These are phyloP conservation scores for Python bivittatus DNA, from an alignment of 2,113 vertebrate genomes.

Conservation along the genomic window DNA sequence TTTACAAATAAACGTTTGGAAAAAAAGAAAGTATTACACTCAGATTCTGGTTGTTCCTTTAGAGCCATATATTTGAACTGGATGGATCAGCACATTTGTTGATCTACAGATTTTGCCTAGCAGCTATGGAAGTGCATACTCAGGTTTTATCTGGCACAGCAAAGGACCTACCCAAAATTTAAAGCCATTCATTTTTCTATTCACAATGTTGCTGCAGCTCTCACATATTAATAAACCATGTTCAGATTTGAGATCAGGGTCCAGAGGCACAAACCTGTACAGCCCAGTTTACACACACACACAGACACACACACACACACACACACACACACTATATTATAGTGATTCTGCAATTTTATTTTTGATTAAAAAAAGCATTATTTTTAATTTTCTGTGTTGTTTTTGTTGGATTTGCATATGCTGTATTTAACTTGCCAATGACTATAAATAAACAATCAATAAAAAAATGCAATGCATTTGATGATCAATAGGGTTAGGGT, in stretches of 20 bases:
- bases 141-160: too few species aligned
- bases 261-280: too few species aligned
- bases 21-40: background rate
- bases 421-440: background rate
- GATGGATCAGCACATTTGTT: background rate
- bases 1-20: background rate
- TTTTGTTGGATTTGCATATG: background rate
- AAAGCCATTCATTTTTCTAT: too few species aligned
- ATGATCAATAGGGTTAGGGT: background rate
- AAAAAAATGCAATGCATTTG: background rate
- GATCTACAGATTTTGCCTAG: background rate
- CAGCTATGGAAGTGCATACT: too few species aligned
- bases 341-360: background rate
- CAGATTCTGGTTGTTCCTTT: background rate
- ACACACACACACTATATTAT: background rate
- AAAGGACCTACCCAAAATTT: too few species aligned
- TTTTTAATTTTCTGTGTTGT: background rate
- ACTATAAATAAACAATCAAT: background rate
- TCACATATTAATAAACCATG: too few species aligned
- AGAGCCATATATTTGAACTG: background rate
- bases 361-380: background rate
- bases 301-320: too few species aligned
- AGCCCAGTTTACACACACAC: too few species aligned
- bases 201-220: too few species aligned
- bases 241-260: too few species aligned